Base-by-base conservation (phyloP, 2,113 vertebrate genomes). In the Pterocles orientalis region DNA sequence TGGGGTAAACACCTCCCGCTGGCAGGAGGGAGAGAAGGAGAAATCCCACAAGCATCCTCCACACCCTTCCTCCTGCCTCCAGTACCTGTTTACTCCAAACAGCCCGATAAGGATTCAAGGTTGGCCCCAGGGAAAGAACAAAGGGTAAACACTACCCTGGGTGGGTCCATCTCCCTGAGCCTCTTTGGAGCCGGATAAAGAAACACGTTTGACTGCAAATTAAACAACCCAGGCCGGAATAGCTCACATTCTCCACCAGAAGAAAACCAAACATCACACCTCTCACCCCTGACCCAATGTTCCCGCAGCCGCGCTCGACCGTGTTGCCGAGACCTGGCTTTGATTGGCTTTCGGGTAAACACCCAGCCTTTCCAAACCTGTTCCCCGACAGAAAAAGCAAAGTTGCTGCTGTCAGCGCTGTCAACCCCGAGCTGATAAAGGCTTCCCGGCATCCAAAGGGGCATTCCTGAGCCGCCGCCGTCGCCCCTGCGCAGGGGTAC, bases 221-320 rank as follows among this genome's bases (percentile, higher is more conserved):
- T 97, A 95, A 95, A 97, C 96, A 79, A 95, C 97, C 82, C 95
- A 64, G 94, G 96, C 97, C 81, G 50, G 96, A 95, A 96, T 95
- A 95, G 87, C 90, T 97, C 72, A 60, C 97, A 97, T 98, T 98
- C 97, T 97, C 98, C 81, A 96, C 92, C 94, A 95, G 96, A 87
- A 97, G 97, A 95, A 97, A 97, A 97, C 97, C 97, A 97, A 97
- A 97, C 97, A 95, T 97, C 96, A 90, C 97, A 97, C 97, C 95
- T 97, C 96, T 95, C 95, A 98, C 97, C 98, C 97, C 97, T 97
- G 96, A 97, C 97, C 96, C 97, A 97, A 92, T 97, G 95, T 97
- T 97, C 97, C 94, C 69, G 82, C 79, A 80, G 93, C 94, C 64
- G 10, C 41, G 87, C 93, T 88, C 89, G 50, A 57, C 93, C 88